Evolutionary conservation across 2,113 vertebrate genomes (phyloP).

Genomic region (Paramormyrops kingsleyae): DNA sequence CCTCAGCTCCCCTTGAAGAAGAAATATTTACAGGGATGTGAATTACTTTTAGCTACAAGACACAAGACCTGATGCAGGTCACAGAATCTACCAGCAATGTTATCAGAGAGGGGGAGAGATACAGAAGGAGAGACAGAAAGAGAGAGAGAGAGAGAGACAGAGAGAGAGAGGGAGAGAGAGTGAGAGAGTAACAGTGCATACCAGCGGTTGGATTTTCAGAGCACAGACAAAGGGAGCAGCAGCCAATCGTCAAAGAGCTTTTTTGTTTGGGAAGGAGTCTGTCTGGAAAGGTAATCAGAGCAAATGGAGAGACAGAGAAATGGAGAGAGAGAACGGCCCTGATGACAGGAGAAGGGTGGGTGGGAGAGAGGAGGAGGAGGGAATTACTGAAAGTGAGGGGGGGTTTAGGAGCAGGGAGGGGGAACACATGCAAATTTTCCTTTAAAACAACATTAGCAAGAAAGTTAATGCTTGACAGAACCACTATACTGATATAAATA

Average conservation of each 20-base stretch:
- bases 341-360: conserved; percentile 32
- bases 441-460: background rate
- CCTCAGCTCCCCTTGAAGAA: background rate
- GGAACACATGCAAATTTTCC: conserved; percentile 6
- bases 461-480: background rate
- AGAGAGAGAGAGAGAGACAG: background rate
- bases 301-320: conserved; percentile 18
- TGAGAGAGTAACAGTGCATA: background rate
- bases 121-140: background rate
- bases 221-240: background rate
- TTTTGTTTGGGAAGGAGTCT: conserved; percentile 46
- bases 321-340: background rate
- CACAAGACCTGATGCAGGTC: background rate
- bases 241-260: conserved; percentile 32
- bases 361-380: conserved; percentile 34
- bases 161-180: background rate
- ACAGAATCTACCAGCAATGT: background rate
- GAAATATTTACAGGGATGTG: background rate
- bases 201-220: background rate
- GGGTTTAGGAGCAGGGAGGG: conserved; percentile 19
- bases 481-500: background rate
- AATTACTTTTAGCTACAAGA: background rate
- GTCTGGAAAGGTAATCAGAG: conserved; percentile 53
- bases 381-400: conserved; percentile 36
- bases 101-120: background rate